Base-by-base conservation (phyloP, 2,113 vertebrate genomes). In the Chunga burmeisteri region DNA sequence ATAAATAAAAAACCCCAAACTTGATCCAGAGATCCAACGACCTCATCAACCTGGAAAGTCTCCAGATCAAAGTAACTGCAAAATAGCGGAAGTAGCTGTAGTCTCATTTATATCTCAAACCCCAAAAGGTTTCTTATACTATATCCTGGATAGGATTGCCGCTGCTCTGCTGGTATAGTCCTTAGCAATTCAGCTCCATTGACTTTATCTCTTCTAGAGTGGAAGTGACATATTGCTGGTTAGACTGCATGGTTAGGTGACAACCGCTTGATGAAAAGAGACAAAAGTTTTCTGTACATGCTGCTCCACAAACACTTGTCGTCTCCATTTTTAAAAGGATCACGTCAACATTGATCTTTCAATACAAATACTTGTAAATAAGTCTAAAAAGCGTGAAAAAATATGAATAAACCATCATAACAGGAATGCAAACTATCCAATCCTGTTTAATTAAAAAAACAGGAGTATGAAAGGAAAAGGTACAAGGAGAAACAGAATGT, bases 41-140 rank as follows among this genome's bases (percentile, higher is more conserved):
- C 74, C 96, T 96, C 44, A 67, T 14, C 12, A 61, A 56, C 38
- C 49, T 92, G 81, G 88, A 86, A 88, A 77, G 26, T 32, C 73
- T 96, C 74, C 84, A 90, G 58, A 90, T 83, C 52, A 95, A 75
- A 84, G 38, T 34, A 96, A 50, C 47, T 81, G 52, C 42, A 83
- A 81, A 80, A 82, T 0, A 75, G 62, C 86, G 50, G 77, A 89
- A 92, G 29, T 6, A 70, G 49, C 56, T 79, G 81, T 89, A 92
- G 72, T 49, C 53, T 93, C 62, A 82, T 75, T 93, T 87, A 34
- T 65, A 50, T 44, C 52, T 87, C 59, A 94, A 77, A 49, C 25
- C 46, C 63, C 82, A 18, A 56, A 94, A 91, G 25, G 42, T 47
- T 84, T 83, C 73, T 91, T 47, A 58, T 7, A 10, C 26, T 46